Evolutionary conservation across 2,888 invertebrate species (phyloP).

Genomic region (Tetragonisca angustula): DNA sequence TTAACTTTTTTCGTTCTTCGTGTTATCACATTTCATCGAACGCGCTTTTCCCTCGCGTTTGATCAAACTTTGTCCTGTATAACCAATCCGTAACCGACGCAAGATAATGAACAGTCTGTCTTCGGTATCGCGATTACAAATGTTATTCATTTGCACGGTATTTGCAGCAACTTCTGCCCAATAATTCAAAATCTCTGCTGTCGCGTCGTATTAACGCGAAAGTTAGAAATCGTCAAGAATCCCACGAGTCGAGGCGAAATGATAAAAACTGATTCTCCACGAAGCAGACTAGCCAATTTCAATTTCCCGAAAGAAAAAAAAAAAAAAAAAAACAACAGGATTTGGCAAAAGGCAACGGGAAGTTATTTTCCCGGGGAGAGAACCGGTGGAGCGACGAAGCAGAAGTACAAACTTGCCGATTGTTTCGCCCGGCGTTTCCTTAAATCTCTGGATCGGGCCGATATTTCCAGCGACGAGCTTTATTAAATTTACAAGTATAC

Average conservation of each 20-base stretch:
- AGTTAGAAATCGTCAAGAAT: no score
- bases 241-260: no score
- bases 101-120: background rate
- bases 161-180: no score
- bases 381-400: no score
- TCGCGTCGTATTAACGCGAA: no score
- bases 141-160: background rate
- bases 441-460: constrained; percentile 21
- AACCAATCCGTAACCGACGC: no score
- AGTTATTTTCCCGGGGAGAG: background rate
- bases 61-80: background rate
- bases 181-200: no score
- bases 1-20: background rate
- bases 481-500: constrained; percentile 29
- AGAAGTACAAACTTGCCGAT: background rate
- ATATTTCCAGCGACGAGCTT: constrained; percentile 34
- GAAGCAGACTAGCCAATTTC: no score
- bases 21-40: background rate
- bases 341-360: no score
- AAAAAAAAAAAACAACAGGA: background rate
- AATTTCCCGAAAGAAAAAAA: no score
- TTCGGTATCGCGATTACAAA: background rate
- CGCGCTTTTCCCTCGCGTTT: background rate
- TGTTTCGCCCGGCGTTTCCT: background rate
- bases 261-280: no score